A percentile compares a stretch with the other conserved stretches of the same genome.
Evolutionary conservation across 2,888 invertebrate species (phyloP).

Genomic region (Synergus umbraculus): DNA sequence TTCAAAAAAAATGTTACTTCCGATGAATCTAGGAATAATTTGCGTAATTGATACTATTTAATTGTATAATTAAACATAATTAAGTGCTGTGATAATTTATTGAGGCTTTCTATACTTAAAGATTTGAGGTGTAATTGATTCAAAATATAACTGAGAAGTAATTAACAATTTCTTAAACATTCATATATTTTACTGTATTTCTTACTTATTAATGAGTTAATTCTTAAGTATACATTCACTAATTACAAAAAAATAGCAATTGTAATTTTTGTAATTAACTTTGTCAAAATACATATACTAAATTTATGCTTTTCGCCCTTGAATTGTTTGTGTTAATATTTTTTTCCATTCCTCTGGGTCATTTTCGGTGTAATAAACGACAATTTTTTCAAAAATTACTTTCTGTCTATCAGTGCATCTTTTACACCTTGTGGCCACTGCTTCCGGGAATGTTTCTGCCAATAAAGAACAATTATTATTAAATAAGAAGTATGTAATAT

Average conservation of each 20-base stretch:
- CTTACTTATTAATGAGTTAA: not conserved
- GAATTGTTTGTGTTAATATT: not conserved
- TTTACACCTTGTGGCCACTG: slow-evolving; percentile 64
- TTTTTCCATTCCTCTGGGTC: slow-evolving; percentile 62
- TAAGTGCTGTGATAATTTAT: not conserved
- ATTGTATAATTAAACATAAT: not conserved
- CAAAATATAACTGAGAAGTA: not conserved
- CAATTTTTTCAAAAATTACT: slow-evolving; percentile 57
- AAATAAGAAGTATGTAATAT: not conserved
- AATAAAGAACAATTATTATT: slow-evolving; percentile 11
- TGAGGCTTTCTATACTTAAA: not conserved
- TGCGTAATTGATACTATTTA: not conserved
- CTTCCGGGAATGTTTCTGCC: slow-evolving; percentile 62
- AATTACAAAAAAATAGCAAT: not conserved
- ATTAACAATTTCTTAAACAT: no score
- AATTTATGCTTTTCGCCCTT: not conserved
- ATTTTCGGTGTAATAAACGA: slow-evolving; percentile 63
- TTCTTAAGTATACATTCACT: not conserved
- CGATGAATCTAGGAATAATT: not conserved
- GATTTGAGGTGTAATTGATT: not conserved
- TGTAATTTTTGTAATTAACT: not conserved
- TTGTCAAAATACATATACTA: no score
- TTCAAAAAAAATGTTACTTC: not conserved
- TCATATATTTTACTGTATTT: not conserved
- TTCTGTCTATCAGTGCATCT: slow-evolving; percentile 67